phyloP scores from a whole-genome alignment of 2,888 invertebrate species.

The Stenoptilia bipunctidactyla region DNA sequence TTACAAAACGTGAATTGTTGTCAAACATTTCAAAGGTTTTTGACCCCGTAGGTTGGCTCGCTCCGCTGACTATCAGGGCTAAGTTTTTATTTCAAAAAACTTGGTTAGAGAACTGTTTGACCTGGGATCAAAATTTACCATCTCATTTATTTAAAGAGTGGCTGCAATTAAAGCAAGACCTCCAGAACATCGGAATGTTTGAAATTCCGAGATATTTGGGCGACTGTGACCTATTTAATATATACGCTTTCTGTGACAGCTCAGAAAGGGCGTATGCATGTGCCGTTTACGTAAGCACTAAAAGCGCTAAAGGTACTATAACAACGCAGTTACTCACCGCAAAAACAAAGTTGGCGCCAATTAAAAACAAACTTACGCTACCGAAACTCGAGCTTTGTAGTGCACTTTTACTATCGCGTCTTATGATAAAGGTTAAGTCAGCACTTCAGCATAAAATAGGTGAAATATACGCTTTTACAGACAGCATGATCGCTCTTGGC shows the following conservation, averaged over 20 bases:
- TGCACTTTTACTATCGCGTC: conserved; percentile 1
- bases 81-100: conserved; percentile 10
- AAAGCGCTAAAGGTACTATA: neutral
- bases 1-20: conserved; percentile 7
- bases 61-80: conserved; percentile 7
- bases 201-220: conserved; percentile 5
- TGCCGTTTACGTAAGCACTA: conserved; percentile 2
- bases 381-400: neutral
- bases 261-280: conserved; percentile 7
- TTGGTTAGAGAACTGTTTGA: conserved; percentile 1
- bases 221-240: neutral
- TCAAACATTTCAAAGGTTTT: conserved; percentile 11
- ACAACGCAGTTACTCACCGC: neutral
- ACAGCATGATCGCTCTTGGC: conserved; percentile 10
- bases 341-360: conserved; percentile 1
- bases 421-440: neutral
- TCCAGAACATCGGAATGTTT: conserved; percentile 3
- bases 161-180: conserved; percentile 5
- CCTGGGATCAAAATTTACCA: neutral
- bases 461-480: conserved; percentile 8
- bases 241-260: conserved; percentile 8
- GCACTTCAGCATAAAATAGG: conserved; percentile 1
- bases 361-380: neutral
- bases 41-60: conserved; percentile 13
- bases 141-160: conserved; percentile 5